These are phyloP conservation scores for Drosophila biarmipes DNA, from an alignment of 1,140 invertebrate species.

Conservation along the genomic window DNA sequence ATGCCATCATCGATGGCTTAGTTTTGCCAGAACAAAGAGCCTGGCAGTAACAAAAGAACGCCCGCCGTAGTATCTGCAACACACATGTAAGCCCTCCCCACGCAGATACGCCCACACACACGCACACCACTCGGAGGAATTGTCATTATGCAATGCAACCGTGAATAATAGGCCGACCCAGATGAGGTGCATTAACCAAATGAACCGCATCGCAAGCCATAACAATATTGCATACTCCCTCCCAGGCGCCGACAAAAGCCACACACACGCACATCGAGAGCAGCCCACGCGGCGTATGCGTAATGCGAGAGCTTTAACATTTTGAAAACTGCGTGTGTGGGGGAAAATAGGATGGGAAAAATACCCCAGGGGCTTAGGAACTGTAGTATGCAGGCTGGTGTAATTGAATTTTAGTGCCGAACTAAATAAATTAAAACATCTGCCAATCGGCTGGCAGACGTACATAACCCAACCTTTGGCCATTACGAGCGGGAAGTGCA, in stretches of 20 bases:
- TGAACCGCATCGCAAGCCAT: conserved; percentile 73
- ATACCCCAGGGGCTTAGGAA: background rate
- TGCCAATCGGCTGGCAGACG: background rate
- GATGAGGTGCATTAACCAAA: conserved; percentile 78
- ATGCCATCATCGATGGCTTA: conserved; percentile 18
- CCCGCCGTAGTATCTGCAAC: background rate
- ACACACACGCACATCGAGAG: background rate
- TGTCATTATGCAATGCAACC: conserved; percentile 60
- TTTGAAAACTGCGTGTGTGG: conserved; percentile 6
- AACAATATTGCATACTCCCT: conserved; percentile 36
- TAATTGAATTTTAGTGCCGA: conserved; percentile 14
- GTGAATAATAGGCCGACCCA: conserved; percentile 72
- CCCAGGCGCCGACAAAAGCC: conserved; percentile 3
- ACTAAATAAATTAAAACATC: conserved; percentile 13
- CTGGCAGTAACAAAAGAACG: conserved; percentile 46
- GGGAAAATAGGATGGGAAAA: background rate
- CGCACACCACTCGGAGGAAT: conserved; percentile 23
- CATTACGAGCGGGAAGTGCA: background rate
- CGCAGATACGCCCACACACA: conserved; percentile 6
- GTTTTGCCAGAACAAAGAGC: conserved; percentile 15
- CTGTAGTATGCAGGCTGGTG: background rate
- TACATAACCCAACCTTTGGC: background rate
- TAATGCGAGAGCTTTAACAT: conserved; percentile 38
- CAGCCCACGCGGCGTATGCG: conserved; percentile 56
- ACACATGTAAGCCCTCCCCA: conserved; percentile 5